A percentile compares a stretch with the other conserved stretches of the same genome.
Evolutionary conservation across 2,888 invertebrate species (phyloP).

Genomic region (Phanerotoma sp.): DNA sequence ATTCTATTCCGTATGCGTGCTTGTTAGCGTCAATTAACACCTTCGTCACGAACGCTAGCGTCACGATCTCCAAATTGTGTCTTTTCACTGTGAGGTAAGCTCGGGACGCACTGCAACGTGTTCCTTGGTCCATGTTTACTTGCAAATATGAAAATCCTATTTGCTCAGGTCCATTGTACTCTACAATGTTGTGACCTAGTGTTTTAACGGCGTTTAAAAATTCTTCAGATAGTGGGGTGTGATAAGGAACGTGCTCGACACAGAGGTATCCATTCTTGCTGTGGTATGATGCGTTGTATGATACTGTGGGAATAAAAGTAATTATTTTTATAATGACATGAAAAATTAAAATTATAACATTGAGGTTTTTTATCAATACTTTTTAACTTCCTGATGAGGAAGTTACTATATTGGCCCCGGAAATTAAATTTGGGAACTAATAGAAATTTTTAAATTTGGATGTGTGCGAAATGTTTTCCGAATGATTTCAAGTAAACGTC

Average conservation of each 20-base stretch:
- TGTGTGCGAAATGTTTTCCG: no score
- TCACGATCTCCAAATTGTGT: conserved; percentile 49
- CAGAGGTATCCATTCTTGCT: conserved; percentile 51
- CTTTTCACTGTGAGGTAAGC: conserved; percentile 60
- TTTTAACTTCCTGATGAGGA: no score
- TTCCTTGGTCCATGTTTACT: conserved; percentile 59
- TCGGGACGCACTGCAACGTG: conserved; percentile 60
- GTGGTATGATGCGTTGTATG: conserved; percentile 60
- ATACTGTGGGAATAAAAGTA: conserved; percentile 59
- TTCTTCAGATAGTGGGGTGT: conserved; percentile 50
- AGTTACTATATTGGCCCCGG: no score
- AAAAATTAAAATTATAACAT: no score
- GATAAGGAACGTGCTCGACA: conserved; percentile 55
- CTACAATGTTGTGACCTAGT: conserved; percentile 53
- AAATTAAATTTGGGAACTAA: no score
- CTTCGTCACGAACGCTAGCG: conserved; percentile 45
- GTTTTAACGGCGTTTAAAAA: conserved; percentile 53
- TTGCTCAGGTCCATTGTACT: conserved; percentile 59
- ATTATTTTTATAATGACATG: no score
- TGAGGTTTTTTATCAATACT: no score
- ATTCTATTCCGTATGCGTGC: conserved; percentile 50
- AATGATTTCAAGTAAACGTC: no score
- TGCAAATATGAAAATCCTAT: conserved; percentile 62
- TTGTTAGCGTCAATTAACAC: conserved; percentile 46
- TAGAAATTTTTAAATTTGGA: no score